Conservation (phyloP, 2,888 invertebrate genomes). For the Scaeva pyrastri region DNA sequence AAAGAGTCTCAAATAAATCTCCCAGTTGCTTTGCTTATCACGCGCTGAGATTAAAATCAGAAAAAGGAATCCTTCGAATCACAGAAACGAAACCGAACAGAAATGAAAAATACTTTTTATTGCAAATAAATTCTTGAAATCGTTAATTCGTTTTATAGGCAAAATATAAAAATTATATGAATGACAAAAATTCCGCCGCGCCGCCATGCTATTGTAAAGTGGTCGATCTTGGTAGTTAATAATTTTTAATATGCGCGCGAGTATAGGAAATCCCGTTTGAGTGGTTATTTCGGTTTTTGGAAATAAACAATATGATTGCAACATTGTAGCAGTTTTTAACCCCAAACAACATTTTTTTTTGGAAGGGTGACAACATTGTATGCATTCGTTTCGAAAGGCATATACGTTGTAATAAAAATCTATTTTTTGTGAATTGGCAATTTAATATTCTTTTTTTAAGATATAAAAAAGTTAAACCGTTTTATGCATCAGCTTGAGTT, state of each 20-base stretch:
- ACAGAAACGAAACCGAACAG: conserved; percentile 9
- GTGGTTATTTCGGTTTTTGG: conserved; percentile 16
- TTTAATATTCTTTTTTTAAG: conserved; percentile 45
- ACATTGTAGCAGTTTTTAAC: conserved; percentile 57
- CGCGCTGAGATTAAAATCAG: conserved; percentile 66
- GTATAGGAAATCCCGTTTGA: conserved; percentile 51
- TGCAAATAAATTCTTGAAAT: conserved; percentile 72
- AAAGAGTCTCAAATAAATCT: conserved; percentile 57
- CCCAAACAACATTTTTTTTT: conserved; percentile 12
- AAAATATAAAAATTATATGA: conserved; percentile 58
- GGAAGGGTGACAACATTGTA: conserved; percentile 59
- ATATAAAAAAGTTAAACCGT: conserved; percentile 43
- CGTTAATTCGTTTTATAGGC: conserved; percentile 74
- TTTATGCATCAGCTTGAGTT: conserved; percentile 45
- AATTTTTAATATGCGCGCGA: conserved; percentile 61
- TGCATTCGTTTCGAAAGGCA: background rate
- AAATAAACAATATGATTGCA: conserved; percentile 34
- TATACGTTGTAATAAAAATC: conserved; percentile 48
- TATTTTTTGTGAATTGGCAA: conserved; percentile 66
- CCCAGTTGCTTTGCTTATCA: conserved; percentile 62
- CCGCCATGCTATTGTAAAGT: conserved; percentile 37
- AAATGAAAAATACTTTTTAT: conserved; percentile 59
- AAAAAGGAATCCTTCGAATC: conserved; percentile 32
- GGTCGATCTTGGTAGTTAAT: conserved; percentile 69
- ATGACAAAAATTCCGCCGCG: conserved; percentile 40